These are phyloP conservation scores for Acanthosepion lycidas DNA, from an alignment of 2,888 invertebrate species.

Conservation along the genomic window DNA sequence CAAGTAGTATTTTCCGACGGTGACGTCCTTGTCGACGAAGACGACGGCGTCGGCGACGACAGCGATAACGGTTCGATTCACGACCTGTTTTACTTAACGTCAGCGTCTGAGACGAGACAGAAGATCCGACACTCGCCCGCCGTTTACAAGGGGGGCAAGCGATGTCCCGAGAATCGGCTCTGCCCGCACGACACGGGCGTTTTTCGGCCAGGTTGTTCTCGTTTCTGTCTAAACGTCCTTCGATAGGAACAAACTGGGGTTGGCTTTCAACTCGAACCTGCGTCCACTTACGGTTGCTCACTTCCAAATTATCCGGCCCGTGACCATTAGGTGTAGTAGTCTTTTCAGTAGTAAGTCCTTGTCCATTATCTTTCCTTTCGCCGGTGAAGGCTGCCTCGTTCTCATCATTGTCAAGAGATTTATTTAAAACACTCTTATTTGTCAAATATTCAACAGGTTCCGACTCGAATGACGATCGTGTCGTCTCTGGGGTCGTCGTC, in stretches of 20 bases:
- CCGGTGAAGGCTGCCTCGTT: not conserved
- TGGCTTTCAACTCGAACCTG: no score
- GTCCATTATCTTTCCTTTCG: not conserved
- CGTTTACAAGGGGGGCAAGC: not conserved
- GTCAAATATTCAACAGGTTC: not conserved
- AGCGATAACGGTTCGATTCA: not conserved
- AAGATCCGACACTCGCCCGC: not conserved
- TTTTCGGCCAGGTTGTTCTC: not conserved
- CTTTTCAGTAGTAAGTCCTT: not conserved
- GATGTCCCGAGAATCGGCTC: not conserved
- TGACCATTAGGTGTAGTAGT: not conserved
- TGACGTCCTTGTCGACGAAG: not conserved
- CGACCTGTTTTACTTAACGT: not conserved
- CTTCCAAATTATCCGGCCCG: not conserved
- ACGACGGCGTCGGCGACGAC: not conserved
- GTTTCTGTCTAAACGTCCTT: not conserved
- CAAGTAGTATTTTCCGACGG: not conserved
- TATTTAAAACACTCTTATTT: not conserved
- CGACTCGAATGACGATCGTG: not conserved
- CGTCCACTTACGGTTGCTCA: not conserved
- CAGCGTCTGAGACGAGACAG: not conserved
- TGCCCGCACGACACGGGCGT: not conserved
- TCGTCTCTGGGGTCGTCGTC: not conserved
- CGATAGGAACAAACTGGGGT: not conserved
- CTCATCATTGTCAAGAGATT: not conserved